Evolutionary conservation across 1,140 invertebrate species (phyloP).

Genomic region (Ericerus pela): DNA sequence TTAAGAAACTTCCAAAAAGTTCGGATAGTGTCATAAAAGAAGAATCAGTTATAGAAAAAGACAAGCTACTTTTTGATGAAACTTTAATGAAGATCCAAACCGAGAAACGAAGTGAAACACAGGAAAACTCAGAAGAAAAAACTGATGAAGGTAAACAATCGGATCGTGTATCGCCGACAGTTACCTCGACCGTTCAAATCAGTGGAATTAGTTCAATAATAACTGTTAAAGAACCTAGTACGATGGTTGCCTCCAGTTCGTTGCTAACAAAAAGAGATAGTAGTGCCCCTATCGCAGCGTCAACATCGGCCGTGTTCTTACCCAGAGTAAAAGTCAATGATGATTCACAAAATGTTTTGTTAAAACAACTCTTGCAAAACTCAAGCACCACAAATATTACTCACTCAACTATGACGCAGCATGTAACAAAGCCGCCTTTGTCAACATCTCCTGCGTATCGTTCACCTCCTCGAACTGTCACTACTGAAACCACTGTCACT

Average conservation of each 20-base stretch:
- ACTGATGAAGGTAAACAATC: too few relatives aligned
- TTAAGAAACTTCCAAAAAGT: neutral
- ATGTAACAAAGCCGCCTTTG: conserved; percentile 13
- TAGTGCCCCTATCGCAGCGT: too few relatives aligned
- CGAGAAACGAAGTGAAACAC: neutral
- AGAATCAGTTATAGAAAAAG: neutral
- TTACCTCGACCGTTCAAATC: too few relatives aligned
- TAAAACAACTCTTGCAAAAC: conserved; percentile 80
- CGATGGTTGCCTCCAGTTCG: neutral
- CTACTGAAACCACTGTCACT: neutral
- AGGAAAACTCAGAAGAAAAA: too few relatives aligned
- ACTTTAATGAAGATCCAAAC: neutral
- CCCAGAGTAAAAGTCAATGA: conserved; percentile 30
- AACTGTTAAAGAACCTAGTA: neutral
- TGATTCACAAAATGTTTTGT: conserved; percentile 72
- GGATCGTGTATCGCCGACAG: too few relatives aligned
- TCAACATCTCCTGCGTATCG: conserved; percentile 19
- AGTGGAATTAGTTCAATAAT: too few relatives aligned
- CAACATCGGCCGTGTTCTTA: neutral
- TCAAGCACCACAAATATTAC: conserved; percentile 46
- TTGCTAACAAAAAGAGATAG: conserved; percentile 1
- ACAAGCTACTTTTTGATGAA: neutral
- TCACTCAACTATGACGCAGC: conserved; percentile 29
- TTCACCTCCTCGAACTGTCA: conserved; percentile 15
- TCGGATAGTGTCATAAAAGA: neutral